Conservation (phyloP, 2,113 vertebrate genomes). For the Cynopterus brachyotis region DNA sequence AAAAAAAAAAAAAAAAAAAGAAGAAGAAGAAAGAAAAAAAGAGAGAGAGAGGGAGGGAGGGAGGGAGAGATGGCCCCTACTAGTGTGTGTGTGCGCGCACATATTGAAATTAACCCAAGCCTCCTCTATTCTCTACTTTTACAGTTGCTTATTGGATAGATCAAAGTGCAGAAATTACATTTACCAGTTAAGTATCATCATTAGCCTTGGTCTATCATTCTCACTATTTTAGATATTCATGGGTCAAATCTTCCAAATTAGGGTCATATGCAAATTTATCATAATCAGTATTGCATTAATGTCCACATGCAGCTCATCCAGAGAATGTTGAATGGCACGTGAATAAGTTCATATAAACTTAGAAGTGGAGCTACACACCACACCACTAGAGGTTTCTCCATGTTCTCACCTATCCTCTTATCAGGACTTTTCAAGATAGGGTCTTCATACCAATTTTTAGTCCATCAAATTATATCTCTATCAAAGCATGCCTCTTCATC, state of each 20-base stretch:
- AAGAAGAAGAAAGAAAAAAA: not conserved
- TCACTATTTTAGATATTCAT: not conserved
- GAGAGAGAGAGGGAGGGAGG: not conserved
- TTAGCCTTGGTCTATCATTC: not conserved
- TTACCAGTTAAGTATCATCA: not conserved
- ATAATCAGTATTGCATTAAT: not conserved
- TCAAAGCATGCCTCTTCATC: not conserved
- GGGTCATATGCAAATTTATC: not conserved
- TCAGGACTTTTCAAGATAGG: not conserved
- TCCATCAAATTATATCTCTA: not conserved
- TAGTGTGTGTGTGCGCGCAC: not conserved
- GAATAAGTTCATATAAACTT: not conserved
- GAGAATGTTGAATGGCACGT: not conserved
- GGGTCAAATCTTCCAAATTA: conserved; percentile 19
- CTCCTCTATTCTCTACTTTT: not conserved
- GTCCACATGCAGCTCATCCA: not conserved
- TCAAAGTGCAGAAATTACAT: conserved; percentile 7
- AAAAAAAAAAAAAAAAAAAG: too few species aligned
- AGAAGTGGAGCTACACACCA: not conserved
- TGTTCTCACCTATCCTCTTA: not conserved
- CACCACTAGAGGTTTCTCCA: not conserved
- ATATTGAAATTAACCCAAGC: not conserved
- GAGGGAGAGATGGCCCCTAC: not conserved
- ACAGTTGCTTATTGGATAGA: not conserved
- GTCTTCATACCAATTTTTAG: not conserved